Percentiles rank a stretch among this genome's conserved stretches.
phyloP scores from a whole-genome alignment of 2,888 invertebrate genomes.

The Heliconius charithonia region DNA sequence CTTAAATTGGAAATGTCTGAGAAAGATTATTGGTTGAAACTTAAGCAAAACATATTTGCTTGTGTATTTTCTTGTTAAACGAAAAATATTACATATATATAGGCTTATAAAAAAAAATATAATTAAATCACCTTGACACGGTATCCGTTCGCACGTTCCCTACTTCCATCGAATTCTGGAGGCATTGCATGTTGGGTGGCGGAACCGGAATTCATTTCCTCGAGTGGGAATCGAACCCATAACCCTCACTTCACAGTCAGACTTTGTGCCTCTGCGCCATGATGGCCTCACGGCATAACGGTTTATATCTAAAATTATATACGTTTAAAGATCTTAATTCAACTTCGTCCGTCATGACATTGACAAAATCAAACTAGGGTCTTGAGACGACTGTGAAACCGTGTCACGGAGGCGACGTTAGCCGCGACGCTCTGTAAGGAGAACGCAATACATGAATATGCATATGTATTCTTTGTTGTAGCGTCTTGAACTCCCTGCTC shows the following conservation, averaged over 20 bases:
- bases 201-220: no score
- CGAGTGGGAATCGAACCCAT: no score
- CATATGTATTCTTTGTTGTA: slow-evolving; percentile 69
- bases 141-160: no score
- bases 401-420: slow-evolving; percentile 60
- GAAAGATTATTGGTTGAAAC: no score
- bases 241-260: no score
- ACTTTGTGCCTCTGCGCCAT: no score
- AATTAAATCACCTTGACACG: no score
- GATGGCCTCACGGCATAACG: background rate
- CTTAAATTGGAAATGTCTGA: no score
- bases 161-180: no score
- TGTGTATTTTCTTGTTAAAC: background rate
- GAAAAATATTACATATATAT: background rate
- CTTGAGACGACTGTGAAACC: slow-evolving; percentile 60
- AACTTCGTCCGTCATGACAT: slow-evolving; percentile 35
- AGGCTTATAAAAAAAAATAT: background rate
- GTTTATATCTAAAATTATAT: background rate
- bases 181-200: no score
- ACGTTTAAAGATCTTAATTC: background rate
- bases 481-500: slow-evolving; percentile 62
- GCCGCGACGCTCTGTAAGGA: slow-evolving; percentile 62
- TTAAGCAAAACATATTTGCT: no score
- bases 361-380: slow-evolving; percentile 62
- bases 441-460: slow-evolving; percentile 75